Base-by-base conservation (phyloP, 2,888 invertebrate genomes). In the Cotesia congregata region DNA sequence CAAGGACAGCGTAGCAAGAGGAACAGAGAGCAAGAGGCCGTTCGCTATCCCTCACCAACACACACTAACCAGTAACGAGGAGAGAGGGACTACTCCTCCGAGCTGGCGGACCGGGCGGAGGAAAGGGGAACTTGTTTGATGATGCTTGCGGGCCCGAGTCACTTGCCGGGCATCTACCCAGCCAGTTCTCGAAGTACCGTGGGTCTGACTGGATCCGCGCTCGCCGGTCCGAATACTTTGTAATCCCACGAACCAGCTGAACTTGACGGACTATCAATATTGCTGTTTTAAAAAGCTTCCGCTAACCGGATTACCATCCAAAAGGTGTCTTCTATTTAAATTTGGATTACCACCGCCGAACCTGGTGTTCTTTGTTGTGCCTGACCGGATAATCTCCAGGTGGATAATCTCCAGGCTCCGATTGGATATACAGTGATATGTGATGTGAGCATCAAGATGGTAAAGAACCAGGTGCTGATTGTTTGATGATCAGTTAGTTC, bases 141-240 rank as follows among this genome's bases (percentile, higher is more conserved):
- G 78, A 74, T 71, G 78, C 77, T 81, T 81, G 85, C 84, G 86
- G 85, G 85, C 84, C 85, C 83, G 83, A 82, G 83, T 81, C 83
- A 84, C 70, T 64, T 50, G 50, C 77, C 81, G 81, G 73, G 81
- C 82, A 79, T 80, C 80, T 81, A 76, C 82, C 84, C 83, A 85
- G 83, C 83, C 87, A 88, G 88, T 88, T 84, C 85, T 86, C 85
- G 85, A 84, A 85, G 86, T 86, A 84, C 85, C 85, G 87, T 84
- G 85, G 85, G 76, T 80, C 80, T 77, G 67, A 79, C 77, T 78
- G 78, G 80, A 80, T 76, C 82, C 79, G 77, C 77, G 72, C 75
- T 72, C 80, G 79, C 73, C 76, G 62, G 61, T 76, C 30, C 30
- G 30, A 30, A 30, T 30, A 30, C 30, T 3, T 30, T 30, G 3